Conservation (phyloP, 2,797 vertebrate genomes). For the Chaunax sp. region DNA sequence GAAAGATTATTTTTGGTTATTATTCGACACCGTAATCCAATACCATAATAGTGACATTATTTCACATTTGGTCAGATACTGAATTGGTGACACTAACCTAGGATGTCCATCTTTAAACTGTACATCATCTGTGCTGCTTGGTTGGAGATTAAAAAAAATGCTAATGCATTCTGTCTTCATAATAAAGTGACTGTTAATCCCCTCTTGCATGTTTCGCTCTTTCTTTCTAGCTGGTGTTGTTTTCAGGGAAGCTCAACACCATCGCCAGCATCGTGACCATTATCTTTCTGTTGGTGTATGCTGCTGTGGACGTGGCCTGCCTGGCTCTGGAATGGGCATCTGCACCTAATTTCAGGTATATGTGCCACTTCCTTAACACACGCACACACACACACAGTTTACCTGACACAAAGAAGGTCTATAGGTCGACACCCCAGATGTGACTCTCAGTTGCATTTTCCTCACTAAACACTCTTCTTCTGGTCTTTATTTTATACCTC, state of each 20-base stretch:
- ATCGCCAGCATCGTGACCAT: slow-evolving; percentile 92
- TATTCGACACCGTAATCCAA: too few relatives aligned
- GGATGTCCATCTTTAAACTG: neutral
- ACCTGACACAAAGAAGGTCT: slow-evolving; percentile 1
- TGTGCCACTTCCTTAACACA: neutral
- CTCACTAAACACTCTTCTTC: slow-evolving; percentile 1
- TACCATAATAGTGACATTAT: too few relatives aligned
- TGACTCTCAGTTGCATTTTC: neutral
- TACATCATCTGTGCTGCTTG: too few relatives aligned
- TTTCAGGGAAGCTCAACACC: slow-evolving; percentile 93
- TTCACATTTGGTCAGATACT: too few relatives aligned
- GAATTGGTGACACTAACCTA: neutral
- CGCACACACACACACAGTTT: neutral
- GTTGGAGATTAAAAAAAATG: too few relatives aligned
- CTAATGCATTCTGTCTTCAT: slow-evolving; percentile 1
- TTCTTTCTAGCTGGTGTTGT: slow-evolving; percentile 87
- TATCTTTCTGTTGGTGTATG: slow-evolving; percentile 93
- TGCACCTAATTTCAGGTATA: slow-evolving; percentile 94
- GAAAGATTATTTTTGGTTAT: too few relatives aligned
- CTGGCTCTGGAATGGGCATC: slow-evolving; percentile 94
- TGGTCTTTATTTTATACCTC: slow-evolving; percentile 10
- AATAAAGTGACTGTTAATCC: slow-evolving; percentile 34
- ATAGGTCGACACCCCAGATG: neutral
- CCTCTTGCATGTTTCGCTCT: slow-evolving; percentile 5
- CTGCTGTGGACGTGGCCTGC: slow-evolving; percentile 91